Percentiles rank a stretch among this genome's conserved stretches.
Conservation (phyloP, 2,797 vertebrate species). For the Sebastes taczanowskii region DNA sequence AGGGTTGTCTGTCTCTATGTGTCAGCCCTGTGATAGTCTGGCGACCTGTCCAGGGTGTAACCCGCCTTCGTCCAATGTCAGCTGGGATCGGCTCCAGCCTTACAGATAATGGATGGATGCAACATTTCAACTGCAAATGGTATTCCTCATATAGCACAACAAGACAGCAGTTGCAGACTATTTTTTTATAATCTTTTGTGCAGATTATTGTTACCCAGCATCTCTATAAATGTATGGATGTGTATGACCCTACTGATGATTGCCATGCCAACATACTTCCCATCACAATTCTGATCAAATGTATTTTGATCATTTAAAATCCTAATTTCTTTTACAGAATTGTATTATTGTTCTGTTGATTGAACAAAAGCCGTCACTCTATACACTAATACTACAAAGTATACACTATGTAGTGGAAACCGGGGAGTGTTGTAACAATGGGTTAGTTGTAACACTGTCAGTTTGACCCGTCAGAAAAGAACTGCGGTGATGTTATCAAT, state of each 20-base stretch:
- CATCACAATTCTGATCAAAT: background rate
- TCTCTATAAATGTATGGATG: background rate
- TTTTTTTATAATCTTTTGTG: background rate
- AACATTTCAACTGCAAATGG: background rate
- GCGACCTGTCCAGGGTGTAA: too few species aligned
- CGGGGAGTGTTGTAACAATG: fast-evolving
- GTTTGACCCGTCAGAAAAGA: too few species aligned
- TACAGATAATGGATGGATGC: background rate
- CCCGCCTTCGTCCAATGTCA: too few species aligned
- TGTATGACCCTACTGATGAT: background rate
- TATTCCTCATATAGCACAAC: background rate
- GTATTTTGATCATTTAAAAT: background rate
- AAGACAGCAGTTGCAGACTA: background rate
- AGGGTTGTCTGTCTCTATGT: too few species aligned
- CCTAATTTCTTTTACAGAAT: background rate
- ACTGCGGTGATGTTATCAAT: too few species aligned
- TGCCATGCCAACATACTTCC: background rate
- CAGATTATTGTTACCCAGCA: background rate
- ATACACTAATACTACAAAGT: background rate
- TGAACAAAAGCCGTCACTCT: background rate
- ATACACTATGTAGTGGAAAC: background rate
- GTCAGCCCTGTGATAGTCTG: too few species aligned
- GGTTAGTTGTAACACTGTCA: too few species aligned
- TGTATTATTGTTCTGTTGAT: background rate
- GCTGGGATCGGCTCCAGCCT: too few species aligned